These are phyloP conservation scores for Sesia apiformis DNA, from an alignment of 2,888 invertebrate genomes.

Conservation along the genomic window DNA sequence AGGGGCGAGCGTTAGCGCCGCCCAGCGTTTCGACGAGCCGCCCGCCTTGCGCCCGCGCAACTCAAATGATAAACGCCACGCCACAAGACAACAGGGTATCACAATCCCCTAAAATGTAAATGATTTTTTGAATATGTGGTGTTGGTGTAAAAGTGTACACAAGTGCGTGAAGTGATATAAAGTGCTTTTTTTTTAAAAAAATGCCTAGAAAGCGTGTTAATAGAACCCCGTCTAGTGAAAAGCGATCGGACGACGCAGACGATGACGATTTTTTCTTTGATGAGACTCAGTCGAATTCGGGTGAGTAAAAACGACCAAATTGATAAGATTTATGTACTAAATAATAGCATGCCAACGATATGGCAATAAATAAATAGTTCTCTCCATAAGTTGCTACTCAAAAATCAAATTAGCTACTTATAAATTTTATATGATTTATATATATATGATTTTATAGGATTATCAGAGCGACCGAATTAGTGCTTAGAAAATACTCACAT, in stretches of 20 bases:
- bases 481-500: no score
- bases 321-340: no score
- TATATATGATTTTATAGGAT: no score
- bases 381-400: background rate
- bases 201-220: conserved; percentile 61
- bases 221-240: conserved; percentile 45
- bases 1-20: conserved; percentile 54
- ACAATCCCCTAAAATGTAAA: background rate
- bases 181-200: conserved; percentile 11
- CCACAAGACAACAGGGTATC: conserved; percentile 26
- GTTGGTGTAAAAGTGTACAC: background rate
- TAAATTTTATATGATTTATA: no score
- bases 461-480: no score
- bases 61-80: conserved; percentile 45
- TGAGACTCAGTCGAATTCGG: conserved; percentile 60
- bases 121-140: background rate
- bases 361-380: background rate
- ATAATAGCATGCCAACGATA: background rate
- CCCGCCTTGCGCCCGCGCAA: conserved; percentile 52
- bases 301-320: conserved; percentile 17
- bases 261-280: conserved; percentile 66
- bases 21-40: conserved; percentile 44
- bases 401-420: no score
- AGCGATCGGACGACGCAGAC: conserved; percentile 45
- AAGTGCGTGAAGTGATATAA: background rate